Evolutionary conservation across 2,797 vertebrate species (phyloP).

Genomic region (Serranus cabrilla): DNA sequence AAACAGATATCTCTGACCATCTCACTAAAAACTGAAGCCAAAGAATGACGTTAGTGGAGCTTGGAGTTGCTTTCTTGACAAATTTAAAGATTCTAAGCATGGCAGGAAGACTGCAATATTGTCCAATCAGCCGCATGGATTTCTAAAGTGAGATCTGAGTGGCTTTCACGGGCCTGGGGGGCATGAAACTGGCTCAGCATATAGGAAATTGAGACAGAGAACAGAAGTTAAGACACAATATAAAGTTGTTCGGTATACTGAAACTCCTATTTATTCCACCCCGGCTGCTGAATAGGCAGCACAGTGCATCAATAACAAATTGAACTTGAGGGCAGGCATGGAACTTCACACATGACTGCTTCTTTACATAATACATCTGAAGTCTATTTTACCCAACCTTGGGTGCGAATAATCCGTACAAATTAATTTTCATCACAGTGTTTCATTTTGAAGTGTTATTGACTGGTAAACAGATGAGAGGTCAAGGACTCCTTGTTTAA

Average conservation of each 20-base stretch:
- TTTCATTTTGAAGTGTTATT: constrained; percentile 50
- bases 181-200: constrained; percentile 36
- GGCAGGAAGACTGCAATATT: constrained; percentile 21
- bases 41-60: constrained; percentile 13
- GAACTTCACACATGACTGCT: constrained; percentile 55
- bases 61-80: constrained; percentile 21
- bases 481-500: constrained; percentile 44
- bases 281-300: constrained; percentile 41
- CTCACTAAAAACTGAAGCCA: constrained; percentile 1
- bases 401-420: constrained; percentile 56
- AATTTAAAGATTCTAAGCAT: constrained; percentile 13
- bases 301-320: constrained; percentile 56
- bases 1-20: constrained; percentile 35
- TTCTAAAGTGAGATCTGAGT: constrained; percentile 29
- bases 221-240: constrained; percentile 41
- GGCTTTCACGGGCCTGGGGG: constrained; percentile 27
- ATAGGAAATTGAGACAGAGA: constrained; percentile 39
- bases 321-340: constrained; percentile 61
- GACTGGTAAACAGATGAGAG: constrained; percentile 32
- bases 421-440: constrained; percentile 66
- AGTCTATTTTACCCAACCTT: constrained; percentile 60
- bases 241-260: constrained; percentile 44
- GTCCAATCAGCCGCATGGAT: constrained; percentile 43
- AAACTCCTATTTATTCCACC: constrained; percentile 40
- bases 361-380: constrained; percentile 53